Conservation (phyloP, 2,797 vertebrate genomes). For the Cheirogaleus major region DNA sequence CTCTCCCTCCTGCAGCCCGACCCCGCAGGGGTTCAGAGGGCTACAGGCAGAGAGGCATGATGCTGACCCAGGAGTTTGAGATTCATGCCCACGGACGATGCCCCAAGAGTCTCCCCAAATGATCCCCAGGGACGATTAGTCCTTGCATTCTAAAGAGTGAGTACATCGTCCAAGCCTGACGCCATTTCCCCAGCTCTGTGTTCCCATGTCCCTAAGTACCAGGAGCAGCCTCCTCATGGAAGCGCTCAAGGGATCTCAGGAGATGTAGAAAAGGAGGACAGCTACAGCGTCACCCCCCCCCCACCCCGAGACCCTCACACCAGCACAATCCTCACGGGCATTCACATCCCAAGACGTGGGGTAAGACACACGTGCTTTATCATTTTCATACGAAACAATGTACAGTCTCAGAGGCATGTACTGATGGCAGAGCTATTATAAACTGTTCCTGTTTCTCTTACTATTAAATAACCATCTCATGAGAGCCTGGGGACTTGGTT, state of each 20-base stretch:
- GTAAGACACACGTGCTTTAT: background rate
- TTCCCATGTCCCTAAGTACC: background rate
- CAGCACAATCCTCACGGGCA: background rate
- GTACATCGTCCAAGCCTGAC: background rate
- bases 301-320: background rate
- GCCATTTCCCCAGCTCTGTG: background rate
- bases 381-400: background rate
- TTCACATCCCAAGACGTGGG: background rate
- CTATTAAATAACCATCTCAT: conserved; percentile 34
- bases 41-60: background rate
- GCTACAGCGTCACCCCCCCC: background rate
- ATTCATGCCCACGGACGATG: background rate
- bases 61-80: background rate
- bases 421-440: background rate
- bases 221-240: background rate
- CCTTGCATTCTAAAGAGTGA: background rate
- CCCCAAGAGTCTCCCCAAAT: background rate
- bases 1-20: background rate
- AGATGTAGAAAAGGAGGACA: background rate
- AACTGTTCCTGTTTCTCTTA: background rate
- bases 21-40: background rate
- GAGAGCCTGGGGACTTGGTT: background rate
- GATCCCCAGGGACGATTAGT: background rate
- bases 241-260: background rate
- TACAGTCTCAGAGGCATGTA: background rate